Evolutionary conservation across 2,113 vertebrate species (phyloP).

Genomic region (Oriolus oriolus): DNA sequence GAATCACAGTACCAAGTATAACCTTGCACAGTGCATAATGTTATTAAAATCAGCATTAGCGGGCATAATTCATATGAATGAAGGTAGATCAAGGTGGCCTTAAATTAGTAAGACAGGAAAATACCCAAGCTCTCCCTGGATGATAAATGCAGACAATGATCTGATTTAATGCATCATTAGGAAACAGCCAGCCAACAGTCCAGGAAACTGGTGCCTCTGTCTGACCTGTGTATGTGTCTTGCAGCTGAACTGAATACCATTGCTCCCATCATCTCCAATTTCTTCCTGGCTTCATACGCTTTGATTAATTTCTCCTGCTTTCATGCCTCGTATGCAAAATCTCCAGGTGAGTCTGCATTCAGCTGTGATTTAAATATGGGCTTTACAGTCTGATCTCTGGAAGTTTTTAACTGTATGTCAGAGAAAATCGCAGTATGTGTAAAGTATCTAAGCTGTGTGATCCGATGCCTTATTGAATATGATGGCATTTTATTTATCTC

Average conservation of each 20-base stretch:
- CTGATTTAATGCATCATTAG: neutral
- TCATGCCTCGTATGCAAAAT: conserved; percentile 96
- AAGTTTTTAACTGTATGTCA: neutral
- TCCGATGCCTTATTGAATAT: neutral
- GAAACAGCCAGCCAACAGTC: neutral
- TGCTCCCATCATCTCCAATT: conserved; percentile 98
- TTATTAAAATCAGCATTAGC: neutral
- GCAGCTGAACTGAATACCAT: conserved; percentile 91
- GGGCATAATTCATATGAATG: neutral
- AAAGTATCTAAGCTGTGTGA: neutral
- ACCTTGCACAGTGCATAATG: neutral
- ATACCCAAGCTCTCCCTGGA: neutral
- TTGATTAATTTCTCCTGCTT: conserved; percentile 99
- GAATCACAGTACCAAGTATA: neutral
- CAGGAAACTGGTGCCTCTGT: neutral
- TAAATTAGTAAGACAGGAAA: neutral
- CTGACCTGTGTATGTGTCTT: conserved; percentile 39
- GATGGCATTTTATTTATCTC: neutral
- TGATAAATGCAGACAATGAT: neutral
- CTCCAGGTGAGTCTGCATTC: conserved; percentile 83
- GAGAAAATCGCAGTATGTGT: neutral
- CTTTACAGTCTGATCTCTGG: neutral
- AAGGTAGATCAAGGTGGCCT: neutral
- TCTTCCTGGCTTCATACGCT: conserved; percentile 96
- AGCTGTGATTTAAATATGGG: neutral